Evolutionary conservation across 2,888 invertebrate species (phyloP), one percentile per base, ranked within the genome.

Genomic region (Leucoma salicis): DNA sequence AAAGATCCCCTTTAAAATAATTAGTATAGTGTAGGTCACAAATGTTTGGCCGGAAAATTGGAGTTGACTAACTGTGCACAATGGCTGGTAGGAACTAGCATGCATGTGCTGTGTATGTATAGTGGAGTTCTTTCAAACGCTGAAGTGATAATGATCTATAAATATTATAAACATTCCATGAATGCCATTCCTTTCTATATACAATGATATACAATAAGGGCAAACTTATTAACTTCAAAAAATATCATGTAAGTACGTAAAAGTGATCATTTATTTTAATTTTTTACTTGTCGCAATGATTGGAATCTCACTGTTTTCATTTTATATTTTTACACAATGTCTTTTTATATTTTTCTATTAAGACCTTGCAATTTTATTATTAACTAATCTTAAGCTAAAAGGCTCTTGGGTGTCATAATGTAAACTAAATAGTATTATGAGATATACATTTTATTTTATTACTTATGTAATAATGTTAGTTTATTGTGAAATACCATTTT

Each of bases 161-260:
- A n/a, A 13, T 27, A 18, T 46, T 42, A 13, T 42, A 47, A 46
- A 50, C 62, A 60, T 62, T 60, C 59, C 58, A 49, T 45, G 45
- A 8, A 39, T 31, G 34, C 51, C 57, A 58, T 59, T 60, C 55
- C 59, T 58, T 33, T 16, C 38, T 24, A 27, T 35, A 25, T 38
- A 35, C 36, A 14, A 13, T 27, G 16, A 25, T 2, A 6, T 11
- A 15, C 6, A 27, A 11, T n/a, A n/a, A 27, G 2, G n/a, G 5
- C 4, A 21, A 27, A 12, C n/a, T 27, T 2, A 2, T 27, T 21
- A 6, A 3, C 21, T 21, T n/a, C n/a, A n/a, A n/a, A 21, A 8
- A 8, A 21, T 21, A 21, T 21, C 8, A 21, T 21, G 21, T n/a
- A n/a, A n/a, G n/a, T n/a, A n/a, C n/a, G 6, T 21, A 21, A 21